These are phyloP conservation scores for Hucho hucho DNA, from an alignment of 2,113 vertebrate species.

Conservation along the genomic window DNA sequence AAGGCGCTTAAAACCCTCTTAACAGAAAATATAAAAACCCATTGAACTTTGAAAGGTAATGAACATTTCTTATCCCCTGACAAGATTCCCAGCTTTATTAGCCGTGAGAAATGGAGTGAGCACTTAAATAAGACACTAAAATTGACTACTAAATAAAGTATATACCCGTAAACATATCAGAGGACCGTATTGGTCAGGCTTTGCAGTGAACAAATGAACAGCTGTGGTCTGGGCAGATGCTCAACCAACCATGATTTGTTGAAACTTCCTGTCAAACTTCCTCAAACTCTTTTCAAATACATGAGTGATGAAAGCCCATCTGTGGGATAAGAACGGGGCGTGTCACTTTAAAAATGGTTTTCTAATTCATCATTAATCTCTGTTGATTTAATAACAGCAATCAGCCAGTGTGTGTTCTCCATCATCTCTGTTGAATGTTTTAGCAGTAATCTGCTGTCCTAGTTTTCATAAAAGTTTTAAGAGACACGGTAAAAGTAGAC, in stretches of 20 bases:
- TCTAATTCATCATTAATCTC: conserved; percentile 35
- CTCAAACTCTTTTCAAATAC: background rate
- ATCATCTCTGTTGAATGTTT: conserved; percentile 22
- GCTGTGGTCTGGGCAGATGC: background rate
- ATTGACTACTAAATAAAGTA: conserved; percentile 62
- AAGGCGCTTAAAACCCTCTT: conserved; percentile 69
- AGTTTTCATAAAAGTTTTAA: background rate
- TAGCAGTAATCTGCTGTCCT: conserved; percentile 1
- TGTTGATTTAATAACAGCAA: conserved; percentile 22
- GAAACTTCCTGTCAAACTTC: background rate
- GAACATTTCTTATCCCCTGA: conserved; percentile 60
- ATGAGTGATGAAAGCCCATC: conserved; percentile 25
- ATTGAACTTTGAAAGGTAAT: conserved; percentile 69
- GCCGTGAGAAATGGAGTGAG: conserved; percentile 50
- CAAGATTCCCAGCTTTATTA: conserved; percentile 58
- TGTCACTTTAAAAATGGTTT: conserved; percentile 28
- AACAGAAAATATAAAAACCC: conserved; percentile 64
- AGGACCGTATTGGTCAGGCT: conserved; percentile 9
- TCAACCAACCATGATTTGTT: background rate
- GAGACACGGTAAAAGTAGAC: background rate
- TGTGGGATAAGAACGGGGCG: conserved; percentile 12
- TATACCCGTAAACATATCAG: conserved; percentile 31
- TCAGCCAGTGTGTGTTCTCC: background rate
- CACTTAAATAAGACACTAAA: conserved; percentile 55
- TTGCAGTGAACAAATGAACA: conserved; percentile 12